Evolutionary conservation across 2,113 vertebrate species (phyloP), one percentile per base, ranked within the genome.

Genomic region (Lepus timidus): DNA sequence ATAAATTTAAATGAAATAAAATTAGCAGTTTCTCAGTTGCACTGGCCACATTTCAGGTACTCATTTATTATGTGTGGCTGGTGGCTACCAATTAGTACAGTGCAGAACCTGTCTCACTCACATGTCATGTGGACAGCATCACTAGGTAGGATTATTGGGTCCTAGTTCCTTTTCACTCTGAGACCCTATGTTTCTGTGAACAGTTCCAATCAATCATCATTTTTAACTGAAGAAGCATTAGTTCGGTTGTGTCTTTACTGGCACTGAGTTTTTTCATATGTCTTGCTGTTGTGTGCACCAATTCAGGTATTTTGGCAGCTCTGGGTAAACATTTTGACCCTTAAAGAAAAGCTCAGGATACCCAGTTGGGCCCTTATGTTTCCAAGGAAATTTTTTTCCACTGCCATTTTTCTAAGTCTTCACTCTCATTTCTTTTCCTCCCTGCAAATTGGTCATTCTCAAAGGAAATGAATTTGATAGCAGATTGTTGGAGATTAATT

Each of bases 401-500:
- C 29, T n/a, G 36, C 31, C 52, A 0, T 91, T 93, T 97, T 93
- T 58, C 78, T 86, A 85, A 85, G 52, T 70, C 55, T 89, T 76
- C n/a, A 84, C 29, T 82, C 55, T 80, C 11, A 51, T 88, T 86
- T 95, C 58, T 91, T 67, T 87, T 62, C 52, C 71, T 95, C 86
- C 78, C 94, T 92, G 13, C 58, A 95, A 95, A 96, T 90, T 89
- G 93, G 84, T 92, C 92, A 95, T 96, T 95, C 95, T 89, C 96
- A 90, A 85, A 96, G 93, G 96, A 97, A 95, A 85, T 39, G 17
- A 88, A 92, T 91, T 80, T 91, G 71, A 92, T 96, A 95, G 95
- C 68, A 97, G 96, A 92, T 92, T 82, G 36, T 96, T 52, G 75
- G 88, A 96, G 85, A 97, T 96, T 80, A 97, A 93, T 97, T 92